Evolutionary conservation across 2,113 vertebrate species (phyloP).

Genomic region (Channa argus): DNA sequence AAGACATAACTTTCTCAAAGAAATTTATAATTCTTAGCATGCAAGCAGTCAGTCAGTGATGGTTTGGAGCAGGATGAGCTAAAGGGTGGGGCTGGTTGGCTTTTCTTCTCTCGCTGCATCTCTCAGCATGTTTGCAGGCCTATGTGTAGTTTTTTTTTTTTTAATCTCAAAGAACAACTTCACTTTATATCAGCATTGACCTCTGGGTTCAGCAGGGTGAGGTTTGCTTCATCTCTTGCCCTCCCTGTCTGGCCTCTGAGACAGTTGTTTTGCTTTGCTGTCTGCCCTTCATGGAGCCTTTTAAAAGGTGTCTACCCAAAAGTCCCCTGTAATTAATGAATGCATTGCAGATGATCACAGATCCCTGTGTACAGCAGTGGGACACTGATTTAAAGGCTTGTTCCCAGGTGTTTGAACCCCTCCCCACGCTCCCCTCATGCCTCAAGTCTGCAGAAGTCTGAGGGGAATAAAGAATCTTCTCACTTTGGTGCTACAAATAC

Average conservation of each 20-base stretch:
- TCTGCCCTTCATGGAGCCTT: constrained; percentile 42
- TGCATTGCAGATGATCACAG: constrained; percentile 34
- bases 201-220: neutral
- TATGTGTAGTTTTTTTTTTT: neutral
- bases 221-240: neutral
- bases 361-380: constrained; percentile 54
- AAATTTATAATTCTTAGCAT: neutral
- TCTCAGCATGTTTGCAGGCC: neutral
- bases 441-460: constrained; percentile 20
- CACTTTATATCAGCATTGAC: neutral
- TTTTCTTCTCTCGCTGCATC: neutral
- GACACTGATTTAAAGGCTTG: constrained; percentile 61
- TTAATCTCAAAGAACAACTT: neutral
- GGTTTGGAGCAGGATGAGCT: constrained; percentile 22
- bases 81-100: constrained; percentile 44
- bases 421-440: neutral
- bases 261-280: constrained; percentile 24
- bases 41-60: neutral
- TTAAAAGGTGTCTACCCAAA: constrained; percentile 50
- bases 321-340: constrained; percentile 68
- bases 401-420: constrained; percentile 42
- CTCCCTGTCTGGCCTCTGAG: neutral
- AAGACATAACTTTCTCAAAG: too few species aligned
- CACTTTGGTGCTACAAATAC: neutral
- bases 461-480: constrained; percentile 30